Percentiles rank a stretch among this genome's conserved stretches.
Conservation (phyloP, 2,888 invertebrate species). For the Spatulosminthurus flaviceps region DNA sequence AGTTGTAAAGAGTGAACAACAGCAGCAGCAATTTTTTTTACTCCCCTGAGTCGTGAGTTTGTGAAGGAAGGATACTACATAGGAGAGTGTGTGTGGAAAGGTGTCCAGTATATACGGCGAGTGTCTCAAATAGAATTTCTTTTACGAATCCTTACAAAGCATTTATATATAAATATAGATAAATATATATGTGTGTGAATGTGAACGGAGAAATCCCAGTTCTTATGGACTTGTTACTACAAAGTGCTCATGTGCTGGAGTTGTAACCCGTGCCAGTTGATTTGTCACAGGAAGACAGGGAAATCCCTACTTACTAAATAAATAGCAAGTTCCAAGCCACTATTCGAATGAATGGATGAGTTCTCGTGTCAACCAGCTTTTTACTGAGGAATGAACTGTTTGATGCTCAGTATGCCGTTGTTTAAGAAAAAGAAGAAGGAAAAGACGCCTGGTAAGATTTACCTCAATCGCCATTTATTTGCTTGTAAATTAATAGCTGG, state of each 20-base stretch:
- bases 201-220: neutral
- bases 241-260: neutral
- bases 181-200: neutral
- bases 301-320: neutral
- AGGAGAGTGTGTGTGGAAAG: neutral
- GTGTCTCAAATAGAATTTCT: neutral
- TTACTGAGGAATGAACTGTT: slow-evolving; percentile 36
- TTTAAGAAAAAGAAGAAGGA: slow-evolving; percentile 44
- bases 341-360: neutral
- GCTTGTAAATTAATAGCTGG: no score
- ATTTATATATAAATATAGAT: no score
- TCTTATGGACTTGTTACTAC: neutral
- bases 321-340: neutral
- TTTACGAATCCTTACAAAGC: neutral
- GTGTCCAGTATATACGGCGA: neutral
- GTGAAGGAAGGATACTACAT: neutral
- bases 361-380: neutral
- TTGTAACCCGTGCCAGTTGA: neutral
- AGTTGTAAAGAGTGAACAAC: neutral
- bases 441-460: slow-evolving; percentile 41
- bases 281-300: neutral
- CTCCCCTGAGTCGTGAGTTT: neutral
- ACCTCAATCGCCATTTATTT: slow-evolving; percentile 1
- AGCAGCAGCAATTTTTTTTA: neutral
- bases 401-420: slow-evolving; percentile 42